Base-by-base conservation (phyloP, 2,888 invertebrate genomes). In the Epiblema foenella region DNA sequence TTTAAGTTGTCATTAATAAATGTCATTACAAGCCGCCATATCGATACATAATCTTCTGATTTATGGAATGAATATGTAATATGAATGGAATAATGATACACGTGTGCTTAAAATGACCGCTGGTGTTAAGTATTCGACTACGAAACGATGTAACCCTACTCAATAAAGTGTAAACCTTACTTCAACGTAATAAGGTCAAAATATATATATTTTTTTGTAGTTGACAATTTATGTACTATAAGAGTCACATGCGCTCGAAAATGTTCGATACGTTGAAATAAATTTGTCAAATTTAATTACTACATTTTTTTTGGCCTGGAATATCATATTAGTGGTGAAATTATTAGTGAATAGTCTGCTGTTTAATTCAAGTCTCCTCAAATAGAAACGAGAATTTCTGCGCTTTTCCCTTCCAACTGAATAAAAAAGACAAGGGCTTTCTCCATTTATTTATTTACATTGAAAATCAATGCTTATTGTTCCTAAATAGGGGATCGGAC, bases 371-470 rank as follows among this genome's bases (percentile, higher is more conserved):
- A 18, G n/a, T 60, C 20, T 42, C 15, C 24, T 46, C 42, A 24
- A 20, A 2, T 24, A 24, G 46, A 60, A 60, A 8, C n/a, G 57
- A 33, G 42, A 42, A 60, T 60, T 60, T 15, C 12, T 42, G 0
- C 4, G 12, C 15, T 15, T 42, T 42, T 1, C 42, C 42, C 24
- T n/a, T 60, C 7, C 60, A 24, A n/a, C n/a, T 24, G 58, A 46
- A 20, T n/a, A n/a, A 46, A 49, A 51, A 39, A 24, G 42, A 58
- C 49, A 29, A 54, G n/a, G 54, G 60, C 52, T 5, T 42, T 52
- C 39, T 52, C 52, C 52, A 62, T 62, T 68, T 51, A 62, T 60
- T 60, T 24, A 68, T n/a, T n/a, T n/a, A n/a, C 60, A 52, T 39
- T 49, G 49, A 62, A 62, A 62, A 62, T 51, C 49, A 52, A 52